phyloP scores from a whole-genome alignment of 2,113 vertebrate genomes.

The Ophiodon elongatus region DNA sequence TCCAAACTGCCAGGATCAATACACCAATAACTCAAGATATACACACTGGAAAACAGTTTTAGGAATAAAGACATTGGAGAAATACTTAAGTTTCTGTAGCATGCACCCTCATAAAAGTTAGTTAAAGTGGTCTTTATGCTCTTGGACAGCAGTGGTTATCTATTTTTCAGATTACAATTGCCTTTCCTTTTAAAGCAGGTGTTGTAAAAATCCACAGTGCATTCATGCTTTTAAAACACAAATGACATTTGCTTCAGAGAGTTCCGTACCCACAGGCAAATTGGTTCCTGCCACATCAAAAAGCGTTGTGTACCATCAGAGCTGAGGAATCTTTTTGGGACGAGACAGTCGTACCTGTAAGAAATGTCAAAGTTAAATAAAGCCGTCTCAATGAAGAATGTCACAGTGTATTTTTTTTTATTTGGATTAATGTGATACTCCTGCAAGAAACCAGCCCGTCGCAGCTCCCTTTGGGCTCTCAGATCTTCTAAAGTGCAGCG shows the following conservation, averaged over 20 bases:
- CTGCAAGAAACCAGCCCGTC: not conserved
- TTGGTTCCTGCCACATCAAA: conserved; percentile 4
- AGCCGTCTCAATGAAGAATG: not conserved
- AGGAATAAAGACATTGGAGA: not conserved
- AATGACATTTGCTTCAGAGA: conserved; percentile 21
- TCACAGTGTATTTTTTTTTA: not conserved
- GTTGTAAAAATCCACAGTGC: conserved; percentile 6
- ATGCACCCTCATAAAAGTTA: conserved; percentile 24
- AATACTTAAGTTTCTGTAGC: not conserved
- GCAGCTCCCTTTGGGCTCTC: not conserved
- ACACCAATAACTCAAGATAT: not conserved
- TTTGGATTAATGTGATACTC: conserved; percentile 3
- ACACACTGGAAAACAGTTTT: conserved; percentile 1
- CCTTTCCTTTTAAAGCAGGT: conserved; percentile 44
- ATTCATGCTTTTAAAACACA: conserved; percentile 13
- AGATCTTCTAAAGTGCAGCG: conserved; percentile 21
- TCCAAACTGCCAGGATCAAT: conserved; percentile 32
- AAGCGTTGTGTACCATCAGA: too few species aligned
- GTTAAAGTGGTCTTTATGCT: conserved; percentile 11
- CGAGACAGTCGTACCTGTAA: not conserved
- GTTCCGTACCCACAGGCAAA: not conserved
- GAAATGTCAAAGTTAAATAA: conserved; percentile 7
- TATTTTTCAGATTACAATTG: conserved; percentile 19
- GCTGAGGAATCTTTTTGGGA: not conserved
- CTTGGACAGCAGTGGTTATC: conserved; percentile 7